A percentile compares a stretch with the other conserved stretches of the same genome.
Conservation (phyloP, 2,797 vertebrate species). For the Gephyroberyx darwinii region DNA sequence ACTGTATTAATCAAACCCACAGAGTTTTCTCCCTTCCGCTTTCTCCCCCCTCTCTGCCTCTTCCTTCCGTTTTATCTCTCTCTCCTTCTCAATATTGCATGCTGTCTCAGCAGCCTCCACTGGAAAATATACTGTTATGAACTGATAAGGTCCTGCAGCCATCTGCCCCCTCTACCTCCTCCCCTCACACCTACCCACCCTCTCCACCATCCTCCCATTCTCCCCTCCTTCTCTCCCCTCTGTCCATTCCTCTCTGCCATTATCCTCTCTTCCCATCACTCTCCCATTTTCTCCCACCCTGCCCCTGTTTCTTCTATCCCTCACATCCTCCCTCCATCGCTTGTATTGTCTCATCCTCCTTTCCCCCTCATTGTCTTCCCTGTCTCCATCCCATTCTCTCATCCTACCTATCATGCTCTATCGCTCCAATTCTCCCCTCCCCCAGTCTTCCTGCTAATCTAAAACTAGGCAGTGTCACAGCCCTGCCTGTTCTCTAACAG, state of each 20-base stretch:
- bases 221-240: background rate
- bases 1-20: slow-evolving; percentile 15
- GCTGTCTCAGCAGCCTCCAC: slow-evolving; percentile 2
- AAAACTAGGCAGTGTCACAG: slow-evolving; percentile 10
- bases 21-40: background rate
- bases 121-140: background rate
- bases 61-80: background rate
- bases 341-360: background rate
- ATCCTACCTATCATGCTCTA: background rate
- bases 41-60: background rate
- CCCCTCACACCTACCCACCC: background rate
- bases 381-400: background rate
- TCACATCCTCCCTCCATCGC: background rate
- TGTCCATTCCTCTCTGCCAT: slow-evolving; percentile 10
- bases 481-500: slow-evolving; percentile 1
- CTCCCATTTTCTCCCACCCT: background rate
- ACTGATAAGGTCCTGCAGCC: background rate
- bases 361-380: background rate
- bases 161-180: background rate
- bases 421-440: background rate
- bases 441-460: slow-evolving; percentile 5
- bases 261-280: slow-evolving; percentile 13
- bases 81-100: background rate
- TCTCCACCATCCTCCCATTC: background rate
- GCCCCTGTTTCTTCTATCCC: background rate